phyloP scores from a whole-genome alignment of 2,113 vertebrate species.

The Oreochromis aureus region DNA sequence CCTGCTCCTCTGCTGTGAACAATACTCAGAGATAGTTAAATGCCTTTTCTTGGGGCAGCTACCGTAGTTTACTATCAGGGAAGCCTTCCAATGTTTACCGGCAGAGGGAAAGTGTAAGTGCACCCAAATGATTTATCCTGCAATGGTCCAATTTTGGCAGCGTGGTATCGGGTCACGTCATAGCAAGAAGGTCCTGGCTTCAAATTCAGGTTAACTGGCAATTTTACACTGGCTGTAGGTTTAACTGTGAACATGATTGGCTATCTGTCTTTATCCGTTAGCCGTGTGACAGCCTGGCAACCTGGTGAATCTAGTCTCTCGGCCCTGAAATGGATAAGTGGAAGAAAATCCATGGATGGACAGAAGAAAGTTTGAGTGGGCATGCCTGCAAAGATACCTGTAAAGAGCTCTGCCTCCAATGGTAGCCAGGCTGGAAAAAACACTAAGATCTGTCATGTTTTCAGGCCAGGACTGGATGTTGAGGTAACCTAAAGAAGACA shows the following conservation, averaged over 20 bases:
- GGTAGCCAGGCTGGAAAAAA: conserved; percentile 92
- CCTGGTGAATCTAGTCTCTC: background rate
- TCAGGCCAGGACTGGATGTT: conserved; percentile 98
- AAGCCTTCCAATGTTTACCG: background rate
- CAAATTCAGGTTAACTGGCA: background rate
- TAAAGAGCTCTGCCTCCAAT: conserved; percentile 92
- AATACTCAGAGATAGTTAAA: background rate
- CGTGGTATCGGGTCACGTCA: background rate
- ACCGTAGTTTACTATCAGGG: background rate
- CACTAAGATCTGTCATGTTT: conserved; percentile 95
- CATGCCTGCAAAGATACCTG: conserved; percentile 70
- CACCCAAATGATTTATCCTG: background rate
- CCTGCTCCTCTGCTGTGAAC: background rate
- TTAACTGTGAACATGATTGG: background rate
- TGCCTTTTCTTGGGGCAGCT: background rate
- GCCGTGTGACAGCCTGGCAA: background rate
- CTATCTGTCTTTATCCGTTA: background rate
- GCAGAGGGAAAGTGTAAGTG: background rate
- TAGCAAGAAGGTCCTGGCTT: background rate
- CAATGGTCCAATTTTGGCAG: background rate
- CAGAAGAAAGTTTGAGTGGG: background rate
- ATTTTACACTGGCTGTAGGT: background rate
- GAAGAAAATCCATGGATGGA: background rate
- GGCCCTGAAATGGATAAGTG: background rate
- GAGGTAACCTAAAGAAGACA: conserved; percentile 80